Conservation (phyloP, 2,888 invertebrate genomes). For the Gastrophysa polygoni region DNA sequence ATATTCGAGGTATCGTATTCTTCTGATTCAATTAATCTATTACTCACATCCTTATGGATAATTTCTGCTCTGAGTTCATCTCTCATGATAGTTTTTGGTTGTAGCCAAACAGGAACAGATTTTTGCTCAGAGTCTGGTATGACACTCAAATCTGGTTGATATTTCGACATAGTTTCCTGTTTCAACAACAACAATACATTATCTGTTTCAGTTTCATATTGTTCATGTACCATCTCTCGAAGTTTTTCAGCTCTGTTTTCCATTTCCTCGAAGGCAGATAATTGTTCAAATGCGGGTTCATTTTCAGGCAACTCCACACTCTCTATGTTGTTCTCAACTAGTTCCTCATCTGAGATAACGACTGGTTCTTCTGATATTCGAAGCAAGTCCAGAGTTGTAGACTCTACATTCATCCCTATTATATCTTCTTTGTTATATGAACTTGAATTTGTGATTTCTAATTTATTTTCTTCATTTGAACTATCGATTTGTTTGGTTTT, state of each 20-base stretch:
- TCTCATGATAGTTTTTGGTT: not conserved
- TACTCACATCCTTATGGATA: not conserved
- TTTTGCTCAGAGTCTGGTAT: conserved; percentile 25
- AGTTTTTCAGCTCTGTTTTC: not conserved
- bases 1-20: not conserved
- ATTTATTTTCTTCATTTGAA: not conserved
- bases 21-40: not conserved
- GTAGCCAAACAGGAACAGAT: conserved; percentile 7
- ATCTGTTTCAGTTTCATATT: not conserved
- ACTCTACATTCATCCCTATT: not conserved
- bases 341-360: conserved; percentile 35
- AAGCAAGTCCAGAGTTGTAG: conserved; percentile 16
- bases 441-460: not conserved
- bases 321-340: conserved; percentile 29
- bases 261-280: not conserved
- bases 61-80: not conserved
- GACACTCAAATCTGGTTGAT: conserved; percentile 34
- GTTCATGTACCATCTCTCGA: not conserved
- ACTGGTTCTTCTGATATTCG: conserved; percentile 23
- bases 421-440: not conserved
- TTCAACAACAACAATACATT: conserved; percentile 37
- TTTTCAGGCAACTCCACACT: conserved; percentile 16
- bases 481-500: conserved; percentile 28
- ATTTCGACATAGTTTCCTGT: conserved; percentile 39
- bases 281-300: not conserved